Evolutionary conservation across 2,797 vertebrate species (phyloP).

Genomic region (Iguana delicatissima): DNA sequence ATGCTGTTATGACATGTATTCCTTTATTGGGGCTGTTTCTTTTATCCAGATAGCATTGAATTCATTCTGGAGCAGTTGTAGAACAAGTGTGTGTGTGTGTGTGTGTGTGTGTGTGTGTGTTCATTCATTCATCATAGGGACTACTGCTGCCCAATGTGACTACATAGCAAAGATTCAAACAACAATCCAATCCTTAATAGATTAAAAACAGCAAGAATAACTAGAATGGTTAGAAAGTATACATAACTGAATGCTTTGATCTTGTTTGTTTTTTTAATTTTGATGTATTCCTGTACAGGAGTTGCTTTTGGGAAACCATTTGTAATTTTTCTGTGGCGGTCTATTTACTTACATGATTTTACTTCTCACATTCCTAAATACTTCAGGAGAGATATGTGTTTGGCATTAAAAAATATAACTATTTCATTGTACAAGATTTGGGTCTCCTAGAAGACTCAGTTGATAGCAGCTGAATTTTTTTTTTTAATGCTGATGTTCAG

Average conservation of each 20-base stretch:
- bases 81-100: background rate
- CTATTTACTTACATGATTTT: background rate
- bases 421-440: background rate
- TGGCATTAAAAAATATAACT: background rate
- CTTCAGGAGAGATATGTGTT: background rate
- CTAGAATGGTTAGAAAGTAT: background rate
- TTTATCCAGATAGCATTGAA: background rate
- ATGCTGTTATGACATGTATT: background rate
- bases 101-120: background rate
- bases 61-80: background rate
- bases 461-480: background rate
- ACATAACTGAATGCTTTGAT: constrained; percentile 14
- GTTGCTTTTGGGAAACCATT: background rate
- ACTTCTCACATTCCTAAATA: background rate
- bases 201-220: background rate
- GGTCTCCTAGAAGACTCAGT: too few relatives aligned
- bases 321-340: background rate
- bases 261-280: background rate
- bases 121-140: too few relatives aligned
- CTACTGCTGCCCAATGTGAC: background rate
- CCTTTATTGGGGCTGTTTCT: background rate
- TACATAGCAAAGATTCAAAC: background rate
- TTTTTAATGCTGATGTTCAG: background rate
- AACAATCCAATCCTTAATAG: background rate
- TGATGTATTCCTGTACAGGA: background rate